Base-by-base conservation (phyloP, 1,140 invertebrate genomes). In the Triops cancriformis region DNA sequence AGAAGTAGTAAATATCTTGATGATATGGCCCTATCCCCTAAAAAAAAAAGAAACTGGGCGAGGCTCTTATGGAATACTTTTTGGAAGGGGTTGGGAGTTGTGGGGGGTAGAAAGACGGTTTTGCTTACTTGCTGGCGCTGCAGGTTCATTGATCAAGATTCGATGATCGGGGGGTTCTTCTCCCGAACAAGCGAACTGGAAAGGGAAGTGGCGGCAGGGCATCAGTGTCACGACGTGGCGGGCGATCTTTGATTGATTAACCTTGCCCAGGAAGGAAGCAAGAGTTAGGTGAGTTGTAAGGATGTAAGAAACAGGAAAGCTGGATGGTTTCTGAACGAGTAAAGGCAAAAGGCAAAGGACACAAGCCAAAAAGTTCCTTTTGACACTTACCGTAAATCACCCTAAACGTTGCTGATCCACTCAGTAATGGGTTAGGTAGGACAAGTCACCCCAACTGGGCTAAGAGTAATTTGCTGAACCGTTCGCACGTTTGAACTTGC, bases 341-440 rank as follows among this genome's bases (percentile, higher is more conserved):
- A 64, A 12, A 10, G 18, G 51, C 51, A n/a, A 23, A n/a, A 64
- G 51, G 23, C 14, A 18, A 64, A 23, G 23, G 51, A 23, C 18
- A 64, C 51, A 1, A 64, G 51, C 51, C 51, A 64, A 64, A 64
- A 64, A 64, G 51, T 64, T 64, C 14, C 18, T n/a, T 64, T 64
- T 64, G 51, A 64, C 51, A 64, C 51, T 64, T 64, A 64, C 51
- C 51, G 51, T 64, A 64, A 64, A 64, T 64, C 51, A 64, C 51
- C 51, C 51, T 64, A 64, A 64, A 64, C n/a, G 51, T 64, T 6
- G 14, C 14, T 18, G 18, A 23, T n/a, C 23, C 51, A 14, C 23
- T 64, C 51, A 64, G 18, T 64, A 64, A 64, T 64, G 51, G 51
- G 51, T 64, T 64, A 64, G 14, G 51, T 64, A 64, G 51, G 51